phyloP scores from a whole-genome alignment of 2,888 invertebrate species.

The Aporophyla lueneburgensis region DNA sequence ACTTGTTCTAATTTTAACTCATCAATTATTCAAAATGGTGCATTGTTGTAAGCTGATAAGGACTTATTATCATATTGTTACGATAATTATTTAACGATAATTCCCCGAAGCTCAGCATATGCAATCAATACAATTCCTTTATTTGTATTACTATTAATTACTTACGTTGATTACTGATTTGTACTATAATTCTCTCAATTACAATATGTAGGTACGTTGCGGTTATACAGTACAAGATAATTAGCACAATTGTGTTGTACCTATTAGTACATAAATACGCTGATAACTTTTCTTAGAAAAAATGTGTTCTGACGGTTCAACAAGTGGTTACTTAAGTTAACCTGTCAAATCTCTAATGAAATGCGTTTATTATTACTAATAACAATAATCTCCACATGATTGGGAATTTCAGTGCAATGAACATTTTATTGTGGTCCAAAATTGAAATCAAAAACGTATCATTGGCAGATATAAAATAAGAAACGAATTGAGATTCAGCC shows the following conservation, averaged over 20 bases:
- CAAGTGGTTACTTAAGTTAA: slow-evolving; percentile 6
- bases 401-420: not conserved
- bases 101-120: slow-evolving; percentile 20
- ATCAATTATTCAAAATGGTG: slow-evolving; percentile 69
- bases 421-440: slow-evolving; percentile 18
- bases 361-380: not conserved
- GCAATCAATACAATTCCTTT: slow-evolving; percentile 45
- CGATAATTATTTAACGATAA: slow-evolving; percentile 55
- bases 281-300: slow-evolving; percentile 34
- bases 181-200: slow-evolving; percentile 48
- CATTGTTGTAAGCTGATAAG: slow-evolving; percentile 65
- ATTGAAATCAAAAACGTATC: not conserved
- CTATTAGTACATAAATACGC: not conserved
- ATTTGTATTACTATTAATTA: slow-evolving; percentile 48
- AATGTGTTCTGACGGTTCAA: slow-evolving; percentile 7
- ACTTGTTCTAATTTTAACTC: slow-evolving; percentile 83
- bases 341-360: not conserved
- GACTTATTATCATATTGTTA: slow-evolving; percentile 55
- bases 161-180: slow-evolving; percentile 45
- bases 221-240: slow-evolving; percentile 39
- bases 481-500: slow-evolving; percentile 7
- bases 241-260: slow-evolving; percentile 20
- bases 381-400: not conserved
- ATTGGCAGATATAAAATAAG: slow-evolving; percentile 13
- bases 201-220: slow-evolving; percentile 35